A percentile compares a stretch with the other conserved stretches of the same genome.
Evolutionary conservation across 2,797 vertebrate species (phyloP).

Genomic region (Tenualosa thibaudeaui): DNA sequence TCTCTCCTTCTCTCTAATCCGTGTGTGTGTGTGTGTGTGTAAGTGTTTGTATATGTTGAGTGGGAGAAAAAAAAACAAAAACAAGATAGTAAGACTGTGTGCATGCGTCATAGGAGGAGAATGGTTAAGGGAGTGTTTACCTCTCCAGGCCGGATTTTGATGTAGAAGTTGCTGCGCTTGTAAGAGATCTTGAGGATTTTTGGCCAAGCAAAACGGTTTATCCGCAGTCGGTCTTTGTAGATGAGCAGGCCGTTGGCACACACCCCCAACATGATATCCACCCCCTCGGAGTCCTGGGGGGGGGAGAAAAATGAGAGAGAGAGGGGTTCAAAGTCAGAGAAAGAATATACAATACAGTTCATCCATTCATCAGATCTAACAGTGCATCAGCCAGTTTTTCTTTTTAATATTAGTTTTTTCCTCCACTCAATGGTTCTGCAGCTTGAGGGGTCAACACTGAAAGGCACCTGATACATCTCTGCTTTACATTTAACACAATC

Average conservation of each 20-base stretch:
- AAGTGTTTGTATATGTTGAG: background rate
- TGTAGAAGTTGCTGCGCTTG: conserved; percentile 97
- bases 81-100: background rate
- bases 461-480: background rate
- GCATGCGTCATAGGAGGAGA: background rate
- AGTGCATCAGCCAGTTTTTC: background rate
- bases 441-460: background rate
- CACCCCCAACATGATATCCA: conserved; percentile 97
- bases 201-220: conserved; percentile 98
- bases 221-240: conserved; percentile 95
- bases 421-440: background rate
- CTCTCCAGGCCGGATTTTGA: conserved; percentile 98
- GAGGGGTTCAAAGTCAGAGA: background rate
- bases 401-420: background rate
- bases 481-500: background rate
- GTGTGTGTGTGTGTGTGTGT: background rate
- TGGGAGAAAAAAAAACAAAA: background rate
- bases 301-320: background rate
- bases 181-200: conserved; percentile 99
- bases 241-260: conserved; percentile 94
- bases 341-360: background rate
- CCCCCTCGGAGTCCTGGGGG: conserved; percentile 91
- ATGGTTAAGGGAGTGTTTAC: conserved; percentile 59
- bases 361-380: background rate
- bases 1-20: background rate